phyloP scores from a whole-genome alignment of 2,797 vertebrate genomes.

The Epinephelus awoara region DNA sequence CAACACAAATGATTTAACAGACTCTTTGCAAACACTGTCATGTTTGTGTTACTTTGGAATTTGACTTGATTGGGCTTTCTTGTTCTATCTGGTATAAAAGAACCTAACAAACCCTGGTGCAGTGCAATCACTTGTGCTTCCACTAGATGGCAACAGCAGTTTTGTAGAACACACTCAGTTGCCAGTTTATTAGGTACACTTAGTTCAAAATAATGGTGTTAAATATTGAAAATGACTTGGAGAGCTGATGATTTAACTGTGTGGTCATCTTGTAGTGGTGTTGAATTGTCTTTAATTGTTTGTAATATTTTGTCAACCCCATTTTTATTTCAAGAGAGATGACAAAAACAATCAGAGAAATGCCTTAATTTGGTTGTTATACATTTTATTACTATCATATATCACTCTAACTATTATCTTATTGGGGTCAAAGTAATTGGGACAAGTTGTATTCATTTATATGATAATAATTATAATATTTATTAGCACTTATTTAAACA shows the following conservation, averaged over 20 bases:
- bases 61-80: not conserved
- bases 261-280: not conserved
- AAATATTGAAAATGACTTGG: not conserved
- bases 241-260: not conserved
- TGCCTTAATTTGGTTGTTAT: not conserved
- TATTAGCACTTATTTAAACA: too few relatives aligned
- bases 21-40: not conserved
- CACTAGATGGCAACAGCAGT: slow-evolving; percentile 42
- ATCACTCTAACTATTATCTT: not conserved
- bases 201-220: not conserved
- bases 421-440: not conserved
- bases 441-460: not conserved
- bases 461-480: too few relatives aligned
- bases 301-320: not conserved
- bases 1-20: not conserved
- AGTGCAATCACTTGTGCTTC: slow-evolving; percentile 3
- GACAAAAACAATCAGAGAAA: too few relatives aligned
- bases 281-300: not conserved
- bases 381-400: not conserved
- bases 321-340: not conserved
- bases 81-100: not conserved
- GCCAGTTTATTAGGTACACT: not conserved
- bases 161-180: not conserved
- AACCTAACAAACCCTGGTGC: not conserved
- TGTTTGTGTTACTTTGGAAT: not conserved